Percentiles rank a stretch among this genome's conserved stretches.
Evolutionary conservation across 2,888 invertebrate species (phyloP).

Genomic region (Luperina testacea): DNA sequence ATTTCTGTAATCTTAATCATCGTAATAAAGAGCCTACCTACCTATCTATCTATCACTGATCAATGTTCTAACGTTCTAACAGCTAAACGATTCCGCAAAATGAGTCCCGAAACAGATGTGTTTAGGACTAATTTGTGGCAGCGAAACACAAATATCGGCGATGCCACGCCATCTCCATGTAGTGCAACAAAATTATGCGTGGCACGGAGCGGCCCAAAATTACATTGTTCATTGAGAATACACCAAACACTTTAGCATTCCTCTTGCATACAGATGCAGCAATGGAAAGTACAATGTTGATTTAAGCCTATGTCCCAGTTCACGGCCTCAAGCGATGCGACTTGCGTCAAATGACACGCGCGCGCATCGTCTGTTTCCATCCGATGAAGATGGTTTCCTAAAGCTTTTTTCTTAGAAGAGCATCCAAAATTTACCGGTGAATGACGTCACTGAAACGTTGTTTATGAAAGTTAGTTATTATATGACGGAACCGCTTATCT

Average conservation of each 20-base stretch:
- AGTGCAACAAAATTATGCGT: conserved; percentile 31
- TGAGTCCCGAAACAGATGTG: background rate
- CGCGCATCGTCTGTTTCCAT: background rate
- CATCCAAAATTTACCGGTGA: too few relatives aligned
- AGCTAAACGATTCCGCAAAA: background rate
- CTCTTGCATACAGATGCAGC: conserved; percentile 8
- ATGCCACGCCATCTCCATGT: background rate
- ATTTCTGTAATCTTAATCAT: too few relatives aligned
- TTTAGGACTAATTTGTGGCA: background rate
- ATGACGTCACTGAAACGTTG: too few relatives aligned
- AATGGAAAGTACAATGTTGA: background rate
- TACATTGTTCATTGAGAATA: conserved; percentile 23
- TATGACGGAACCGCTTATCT: background rate
- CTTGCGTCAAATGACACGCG: background rate
- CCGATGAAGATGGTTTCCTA: background rate
- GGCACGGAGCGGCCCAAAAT: conserved; percentile 14
- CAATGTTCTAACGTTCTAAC: background rate
- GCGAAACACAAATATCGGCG: conserved; percentile 1
- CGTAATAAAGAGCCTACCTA: too few relatives aligned
- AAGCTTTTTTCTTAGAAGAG: background rate
- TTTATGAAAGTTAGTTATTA: background rate
- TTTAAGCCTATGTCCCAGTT: background rate
- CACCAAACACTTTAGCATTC: background rate
- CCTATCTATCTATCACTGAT: too few relatives aligned
- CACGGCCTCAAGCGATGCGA: background rate